Evolutionary conservation across 1,140 invertebrate genomes (phyloP), one percentile per base, ranked within the genome.

Genomic region (Liolophura sinensis): DNA sequence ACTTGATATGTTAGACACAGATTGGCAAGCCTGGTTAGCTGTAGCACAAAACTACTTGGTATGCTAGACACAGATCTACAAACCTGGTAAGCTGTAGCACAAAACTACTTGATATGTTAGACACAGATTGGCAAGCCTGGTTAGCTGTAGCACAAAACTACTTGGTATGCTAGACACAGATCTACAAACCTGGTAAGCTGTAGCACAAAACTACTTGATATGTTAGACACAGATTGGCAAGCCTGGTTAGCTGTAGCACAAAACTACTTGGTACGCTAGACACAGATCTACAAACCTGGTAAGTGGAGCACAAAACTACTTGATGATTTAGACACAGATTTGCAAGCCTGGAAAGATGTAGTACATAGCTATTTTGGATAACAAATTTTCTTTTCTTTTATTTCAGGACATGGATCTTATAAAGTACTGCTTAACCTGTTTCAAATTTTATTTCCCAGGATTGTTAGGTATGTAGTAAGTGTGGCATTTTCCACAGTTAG

Each of bases 371-470:
- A 18, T 6, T 50, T 4, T 65, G n/a, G n/a, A n/a, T n/a, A n/a
- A n/a, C n/a, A n/a, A n/a, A 24, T 22, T 61, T 60, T 16, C n/a
- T 47, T 31, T 57, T 66, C 64, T 74, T 54, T 58, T 65, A 56
- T 74, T 77, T 52, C 68, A 86, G 84, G 84, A 86, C 68, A 79
- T 85, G 71, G 84, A 86, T 58, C 77, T 86, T 49, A 84, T 87
- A 16, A 85, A 84, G 76, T 96, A 93, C 73, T 85, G 97, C 61
- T 95, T 97, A 67, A 89, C 88, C 40, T 86, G 95, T 31, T 94
- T 96, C 77, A 95, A 96, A 83, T 85, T 87, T 47, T 96, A 97
- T 80, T 97, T 97, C 85, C 95, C 95, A 20, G 68, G 70, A 48
- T 67, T 84, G 31, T 14, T 92, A 90, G 78, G 82, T 84, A 71